Evolutionary conservation across 2,113 vertebrate genomes (phyloP).

Genomic region (Excalfactoria chinensis): DNA sequence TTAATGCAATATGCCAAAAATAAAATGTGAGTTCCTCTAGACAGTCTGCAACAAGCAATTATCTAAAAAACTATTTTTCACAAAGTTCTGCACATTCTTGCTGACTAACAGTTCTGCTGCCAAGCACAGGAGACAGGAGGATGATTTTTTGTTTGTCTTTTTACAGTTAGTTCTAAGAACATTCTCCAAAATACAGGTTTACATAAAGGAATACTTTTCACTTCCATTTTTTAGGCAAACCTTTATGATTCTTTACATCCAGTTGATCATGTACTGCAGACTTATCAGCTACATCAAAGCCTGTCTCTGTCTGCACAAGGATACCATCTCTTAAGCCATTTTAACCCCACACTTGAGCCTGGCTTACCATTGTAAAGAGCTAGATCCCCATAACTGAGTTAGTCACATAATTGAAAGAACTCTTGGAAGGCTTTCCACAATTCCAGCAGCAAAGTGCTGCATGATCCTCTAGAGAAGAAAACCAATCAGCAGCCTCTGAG

Average conservation of each 20-base stretch:
- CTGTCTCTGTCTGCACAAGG: not conserved
- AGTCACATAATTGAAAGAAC: not conserved
- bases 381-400: not conserved
- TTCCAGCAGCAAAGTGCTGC: not conserved
- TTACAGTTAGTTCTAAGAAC: constrained; percentile 46
- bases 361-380: not conserved
- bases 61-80: constrained; percentile 71
- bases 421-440: not conserved
- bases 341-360: not conserved
- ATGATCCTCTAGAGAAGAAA: not conserved
- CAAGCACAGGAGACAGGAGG: constrained; percentile 12
- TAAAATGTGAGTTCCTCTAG: constrained; percentile 62
- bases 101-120: constrained; percentile 59
- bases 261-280: not conserved
- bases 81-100: constrained; percentile 55
- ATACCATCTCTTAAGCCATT: not conserved
- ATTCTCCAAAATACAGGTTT: constrained; percentile 23
- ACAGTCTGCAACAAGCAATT: constrained; percentile 69
- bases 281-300: not conserved
- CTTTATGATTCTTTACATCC: not conserved
- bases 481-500: not conserved
- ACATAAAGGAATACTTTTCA: not conserved
- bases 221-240: not conserved
- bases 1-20: constrained; percentile 54
- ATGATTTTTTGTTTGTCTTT: not conserved